Conservation (phyloP, 2,888 invertebrate genomes). For the Thymelicus acteon region DNA sequence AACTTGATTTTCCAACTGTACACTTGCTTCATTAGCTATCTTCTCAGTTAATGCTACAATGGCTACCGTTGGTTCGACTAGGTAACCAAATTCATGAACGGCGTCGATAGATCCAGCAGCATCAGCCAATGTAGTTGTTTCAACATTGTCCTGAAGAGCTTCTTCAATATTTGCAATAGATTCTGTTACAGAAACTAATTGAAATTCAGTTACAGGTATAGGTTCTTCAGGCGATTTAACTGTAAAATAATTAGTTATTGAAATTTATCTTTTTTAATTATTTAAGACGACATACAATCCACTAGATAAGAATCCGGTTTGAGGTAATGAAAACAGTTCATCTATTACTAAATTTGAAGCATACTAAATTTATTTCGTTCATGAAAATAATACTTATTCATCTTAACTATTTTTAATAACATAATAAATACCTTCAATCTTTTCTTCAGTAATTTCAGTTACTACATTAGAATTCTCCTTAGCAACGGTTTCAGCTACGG, state of each 20-base stretch:
- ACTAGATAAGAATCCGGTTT: too few relatives aligned
- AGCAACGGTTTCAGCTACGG: slow-evolving; percentile 37
- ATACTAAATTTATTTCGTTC: too few relatives aligned
- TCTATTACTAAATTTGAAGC: too few relatives aligned
- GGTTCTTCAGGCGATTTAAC: slow-evolving; percentile 36
- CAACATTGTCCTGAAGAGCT: neutral
- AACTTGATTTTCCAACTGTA: neutral
- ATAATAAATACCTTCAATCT: slow-evolving; percentile 38
- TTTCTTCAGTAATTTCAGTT: slow-evolving; percentile 29
- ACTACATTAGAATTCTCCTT: slow-evolving; percentile 30
- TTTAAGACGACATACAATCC: too few relatives aligned
- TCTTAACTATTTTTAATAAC: too few relatives aligned
- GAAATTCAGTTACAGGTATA: slow-evolving; percentile 41
- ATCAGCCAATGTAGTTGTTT: slow-evolving; percentile 12
- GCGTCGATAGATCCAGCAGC: neutral
- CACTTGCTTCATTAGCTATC: neutral
- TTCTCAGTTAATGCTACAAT: slow-evolving; percentile 1
- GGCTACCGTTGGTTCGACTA: slow-evolving; percentile 7
- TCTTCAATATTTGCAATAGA: slow-evolving; percentile 10
- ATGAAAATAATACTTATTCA: too few relatives aligned
- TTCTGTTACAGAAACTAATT: slow-evolving; percentile 16
- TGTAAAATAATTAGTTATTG: slow-evolving; percentile 25
- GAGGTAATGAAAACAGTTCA: too few relatives aligned
- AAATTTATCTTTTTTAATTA: neutral
- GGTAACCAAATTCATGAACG: slow-evolving; percentile 7